These are phyloP conservation scores for Eulemur coronatus DNA, from an alignment of 2,797 vertebrate species.

Conservation along the genomic window DNA sequence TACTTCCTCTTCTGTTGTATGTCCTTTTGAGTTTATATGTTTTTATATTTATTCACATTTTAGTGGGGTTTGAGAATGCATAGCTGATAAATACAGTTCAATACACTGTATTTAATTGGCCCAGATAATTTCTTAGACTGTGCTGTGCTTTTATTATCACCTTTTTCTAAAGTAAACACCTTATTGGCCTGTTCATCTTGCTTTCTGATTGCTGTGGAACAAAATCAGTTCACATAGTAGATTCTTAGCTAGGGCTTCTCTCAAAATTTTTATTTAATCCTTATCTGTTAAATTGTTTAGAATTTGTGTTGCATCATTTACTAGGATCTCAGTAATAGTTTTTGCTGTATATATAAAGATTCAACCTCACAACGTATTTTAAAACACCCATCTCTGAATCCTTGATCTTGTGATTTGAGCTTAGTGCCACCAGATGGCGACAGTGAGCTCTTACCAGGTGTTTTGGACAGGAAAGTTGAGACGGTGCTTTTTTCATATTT, in stretches of 20 bases:
- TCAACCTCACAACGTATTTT: background rate
- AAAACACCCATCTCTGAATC: background rate
- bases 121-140: background rate
- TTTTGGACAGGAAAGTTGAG: background rate
- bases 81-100: background rate
- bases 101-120: background rate
- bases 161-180: conserved; percentile 12
- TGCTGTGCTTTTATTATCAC: background rate
- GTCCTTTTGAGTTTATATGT: background rate
- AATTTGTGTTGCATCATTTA: conserved; percentile 25
- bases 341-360: background rate
- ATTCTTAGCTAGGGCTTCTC: background rate
- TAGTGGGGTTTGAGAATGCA: background rate
- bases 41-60: background rate
- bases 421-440: conserved; percentile 43
- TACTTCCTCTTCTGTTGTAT: background rate
- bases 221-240: background rate
- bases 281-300: background rate
- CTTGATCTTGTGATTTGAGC: conserved; percentile 3
- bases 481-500: background rate
- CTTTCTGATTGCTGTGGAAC: background rate
- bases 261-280: background rate
- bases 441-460: background rate
- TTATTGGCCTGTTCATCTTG: background rate
- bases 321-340: background rate